Base-by-base conservation (phyloP, 2,888 invertebrate genomes). In the Allygus modestus region DNA sequence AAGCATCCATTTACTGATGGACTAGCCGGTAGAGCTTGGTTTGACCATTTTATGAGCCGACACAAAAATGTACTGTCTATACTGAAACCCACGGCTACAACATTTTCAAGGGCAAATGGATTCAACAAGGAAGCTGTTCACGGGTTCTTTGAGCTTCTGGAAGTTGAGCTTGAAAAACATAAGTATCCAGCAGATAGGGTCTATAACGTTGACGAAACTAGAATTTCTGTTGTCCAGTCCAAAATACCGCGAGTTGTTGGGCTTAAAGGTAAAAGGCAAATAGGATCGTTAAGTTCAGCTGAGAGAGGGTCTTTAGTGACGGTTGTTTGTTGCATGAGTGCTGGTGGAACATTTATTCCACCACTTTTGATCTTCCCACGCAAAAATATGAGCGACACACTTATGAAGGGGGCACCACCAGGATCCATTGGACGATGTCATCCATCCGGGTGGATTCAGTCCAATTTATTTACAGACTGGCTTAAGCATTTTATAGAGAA, bases 171-270 rank as follows among this genome's bases (percentile, higher is more conserved):
- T 31, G 86, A 87, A 41, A 87, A 88, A 85, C 65, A 87, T 37
- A 86, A 88, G 86, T 15, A 87, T 88, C 75, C 73, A 1, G 28
- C 51, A 17, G 83, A 83, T 31, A 20, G 83, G n/a, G 12, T 89
- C 28, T 89, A 87, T 82, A 90, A 89, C 83, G 88, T 89, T 0
- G 89, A 90, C 84, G 89, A 90, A 86, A 89, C 89, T 87, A 51
- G 79, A 1, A 51, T 51, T 1, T 46, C 46, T 11, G 31, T 79
- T 17, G 79, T 46, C 83, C 89, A 89, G 85, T 87, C 83, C 89
- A 89, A 86, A 88, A n/a, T 88, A 58, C 86, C 87, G 11, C 81
- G 88, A 86, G 87, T 89, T 31, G 84, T 89, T 46, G 88, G 87
- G 7, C 85, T 82, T 4, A 87, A 88, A 86, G 89, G 90, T 20